Base-by-base conservation (phyloP, 2,113 vertebrate species). In the Dasyprocta punctata region DNA sequence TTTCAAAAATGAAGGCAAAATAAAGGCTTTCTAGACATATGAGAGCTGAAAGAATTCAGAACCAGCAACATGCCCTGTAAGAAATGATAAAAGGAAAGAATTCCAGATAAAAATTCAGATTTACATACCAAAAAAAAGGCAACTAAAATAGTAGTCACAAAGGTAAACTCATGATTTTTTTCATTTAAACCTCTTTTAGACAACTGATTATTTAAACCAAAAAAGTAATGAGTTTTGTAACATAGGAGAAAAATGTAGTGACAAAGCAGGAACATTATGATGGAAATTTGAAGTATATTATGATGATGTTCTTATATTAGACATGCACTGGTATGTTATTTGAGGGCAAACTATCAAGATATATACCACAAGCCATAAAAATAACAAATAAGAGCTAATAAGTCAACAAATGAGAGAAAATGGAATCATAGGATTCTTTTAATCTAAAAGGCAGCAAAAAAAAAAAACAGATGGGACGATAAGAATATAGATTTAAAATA, bases 351-450 rank as follows among this genome's bases (percentile, higher is more conserved):
- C 5, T 12, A 11, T 11, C 12, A 16, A 89, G 85, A 63, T 7
- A 0, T 20, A 22, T 14, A 16, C 0, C 0, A 36, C 30, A 1
- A 52, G 7, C 4, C 67, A n/a, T 7, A 5, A 0, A n/a, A 17
- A 67, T 28, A 28, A 49, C 10, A 49, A 7, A 65, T 7, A 13
- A 33, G 0, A 5, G 49, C 36, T 41, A 36, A 44, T 0, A 20
- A 6, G 2, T 1, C 58, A 33, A 24, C 24, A 49, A 65, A 75
- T 69, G 67, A 49, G 54, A 54, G 16, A 77, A 75, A 77, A 92
- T 0, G 6, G 6, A 63, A 75, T 28, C 56, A 38, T 26, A 38
- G 49, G 65, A 75, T 19, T 28, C n/a, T 58, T 17, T 19, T 38
- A 3, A 58, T 60, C 33, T 16, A 60, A 49, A 52, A 41, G 49